Conservation (phyloP, 2,113 vertebrate species). For the Arothron firmamentum region DNA sequence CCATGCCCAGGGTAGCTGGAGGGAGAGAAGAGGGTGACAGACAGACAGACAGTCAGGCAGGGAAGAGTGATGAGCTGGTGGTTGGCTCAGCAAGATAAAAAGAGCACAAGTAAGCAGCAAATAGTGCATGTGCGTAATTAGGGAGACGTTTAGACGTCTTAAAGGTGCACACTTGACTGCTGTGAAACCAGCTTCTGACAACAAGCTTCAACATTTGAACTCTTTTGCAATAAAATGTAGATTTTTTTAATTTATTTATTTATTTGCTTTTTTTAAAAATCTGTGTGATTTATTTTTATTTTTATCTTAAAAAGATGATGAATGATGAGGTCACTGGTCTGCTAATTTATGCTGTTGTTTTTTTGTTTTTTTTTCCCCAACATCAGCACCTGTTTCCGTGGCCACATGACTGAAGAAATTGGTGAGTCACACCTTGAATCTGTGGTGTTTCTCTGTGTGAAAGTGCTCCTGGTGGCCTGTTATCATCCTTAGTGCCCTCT, state of each 20-base stretch:
- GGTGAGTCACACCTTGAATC: neutral
- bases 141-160: conserved; percentile 39
- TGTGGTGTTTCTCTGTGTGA: neutral
- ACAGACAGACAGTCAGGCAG: conserved; percentile 39
- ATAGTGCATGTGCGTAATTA: conserved; percentile 59
- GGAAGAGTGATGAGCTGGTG: conserved; percentile 48
- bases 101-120: conserved; percentile 59
- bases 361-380: too few relatives aligned
- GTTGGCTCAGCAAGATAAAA: conserved; percentile 64
- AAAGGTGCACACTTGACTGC: conserved; percentile 25
- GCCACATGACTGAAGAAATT: too few relatives aligned
- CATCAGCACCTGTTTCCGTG: too few relatives aligned
- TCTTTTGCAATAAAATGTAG: too few relatives aligned
- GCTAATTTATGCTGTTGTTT: too few relatives aligned
- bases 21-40: conserved; percentile 35
- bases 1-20: conserved; percentile 84
- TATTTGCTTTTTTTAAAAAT: too few relatives aligned
- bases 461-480: conserved; percentile 31
- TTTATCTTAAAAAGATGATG: too few relatives aligned
- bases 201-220: too few relatives aligned
- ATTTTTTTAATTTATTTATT: too few relatives aligned
- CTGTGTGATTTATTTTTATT: too few relatives aligned
- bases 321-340: too few relatives aligned
- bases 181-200: conserved; percentile 16
- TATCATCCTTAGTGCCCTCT: neutral